phyloP scores from a whole-genome alignment of 2,113 vertebrate genomes.

The Nipponia nippon region DNA sequence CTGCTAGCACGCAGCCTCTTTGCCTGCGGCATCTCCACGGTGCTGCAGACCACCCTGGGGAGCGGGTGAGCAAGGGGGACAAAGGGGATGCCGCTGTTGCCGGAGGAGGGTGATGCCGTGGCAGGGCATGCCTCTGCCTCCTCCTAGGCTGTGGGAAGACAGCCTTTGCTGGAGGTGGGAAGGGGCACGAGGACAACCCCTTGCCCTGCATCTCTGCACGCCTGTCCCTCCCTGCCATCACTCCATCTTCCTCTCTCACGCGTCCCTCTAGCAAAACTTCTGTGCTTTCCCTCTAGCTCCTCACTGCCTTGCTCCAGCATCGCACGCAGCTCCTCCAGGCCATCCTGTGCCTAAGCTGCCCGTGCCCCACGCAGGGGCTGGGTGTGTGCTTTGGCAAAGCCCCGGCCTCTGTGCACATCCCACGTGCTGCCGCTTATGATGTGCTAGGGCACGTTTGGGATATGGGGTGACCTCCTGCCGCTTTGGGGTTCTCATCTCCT shows the following conservation, averaged over 20 bases:
- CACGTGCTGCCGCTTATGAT: not conserved
- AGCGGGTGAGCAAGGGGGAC: slow-evolving; percentile 71
- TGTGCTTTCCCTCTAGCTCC: not conserved
- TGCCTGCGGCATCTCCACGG: slow-evolving; percentile 77
- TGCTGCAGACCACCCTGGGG: slow-evolving; percentile 78
- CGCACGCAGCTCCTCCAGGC: not conserved
- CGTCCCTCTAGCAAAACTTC: not conserved
- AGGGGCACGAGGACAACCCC: not conserved
- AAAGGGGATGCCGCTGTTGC: not conserved
- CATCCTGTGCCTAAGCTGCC: rapidly evolving
- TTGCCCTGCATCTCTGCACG: not conserved
- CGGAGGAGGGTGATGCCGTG: not conserved
- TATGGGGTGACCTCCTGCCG: not conserved
- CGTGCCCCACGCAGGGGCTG: rapidly evolving
- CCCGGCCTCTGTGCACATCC: not conserved
- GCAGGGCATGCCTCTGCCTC: not conserved
- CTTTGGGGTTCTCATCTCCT: not conserved
- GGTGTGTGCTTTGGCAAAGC: not conserved
- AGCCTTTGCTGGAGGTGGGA: not conserved
- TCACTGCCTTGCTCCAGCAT: not conserved
- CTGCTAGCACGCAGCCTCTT: slow-evolving; percentile 80
- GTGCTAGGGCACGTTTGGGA: not conserved
- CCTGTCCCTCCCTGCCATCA: not conserved
- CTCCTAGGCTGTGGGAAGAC: not conserved
- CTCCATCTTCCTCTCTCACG: not conserved